These are phyloP conservation scores for Philereme vetulata DNA, from an alignment of 2,888 invertebrate genomes.

Conservation along the genomic window DNA sequence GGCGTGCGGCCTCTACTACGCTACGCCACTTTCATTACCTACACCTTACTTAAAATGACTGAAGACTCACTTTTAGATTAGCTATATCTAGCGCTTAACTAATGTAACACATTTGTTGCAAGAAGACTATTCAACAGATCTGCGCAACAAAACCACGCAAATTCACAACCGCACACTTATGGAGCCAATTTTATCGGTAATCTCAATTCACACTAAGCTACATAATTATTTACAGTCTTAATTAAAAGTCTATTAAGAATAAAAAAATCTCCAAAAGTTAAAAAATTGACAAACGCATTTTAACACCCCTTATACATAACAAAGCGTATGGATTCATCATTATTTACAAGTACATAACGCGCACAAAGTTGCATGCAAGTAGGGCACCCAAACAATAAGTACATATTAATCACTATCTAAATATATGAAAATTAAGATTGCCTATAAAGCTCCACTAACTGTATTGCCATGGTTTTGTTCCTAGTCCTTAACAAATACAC, in stretches of 20 bases:
- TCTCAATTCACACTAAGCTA: slow-evolving; percentile 67
- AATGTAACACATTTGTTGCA: slow-evolving; percentile 29
- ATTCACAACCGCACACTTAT: slow-evolving; percentile 59
- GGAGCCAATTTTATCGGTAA: slow-evolving; percentile 55
- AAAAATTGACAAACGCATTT: slow-evolving; percentile 80
- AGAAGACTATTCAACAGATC: slow-evolving; percentile 22
- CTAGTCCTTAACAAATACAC: slow-evolving; percentile 1
- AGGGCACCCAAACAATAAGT: slow-evolving; percentile 79
- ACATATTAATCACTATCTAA: slow-evolving; percentile 50
- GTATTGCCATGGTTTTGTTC: slow-evolving; percentile 17
- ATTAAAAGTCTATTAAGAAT: slow-evolving; percentile 52
- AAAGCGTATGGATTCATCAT: slow-evolving; percentile 82
- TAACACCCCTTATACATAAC: slow-evolving; percentile 78
- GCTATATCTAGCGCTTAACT: slow-evolving; percentile 25
- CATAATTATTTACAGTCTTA: slow-evolving; percentile 68
- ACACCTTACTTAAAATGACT: slow-evolving; percentile 31
- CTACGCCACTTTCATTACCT: slow-evolving; percentile 17
- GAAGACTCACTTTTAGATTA: slow-evolving; percentile 27
- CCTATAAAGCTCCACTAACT: slow-evolving; percentile 36
- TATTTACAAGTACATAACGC: slow-evolving; percentile 76
- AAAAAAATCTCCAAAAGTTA: slow-evolving; percentile 74
- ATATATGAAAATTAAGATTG: slow-evolving; percentile 48
- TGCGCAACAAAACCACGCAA: slow-evolving; percentile 36
- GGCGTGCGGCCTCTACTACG: too few relatives aligned
- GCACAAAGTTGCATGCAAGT: slow-evolving; percentile 72